Evolutionary conservation across 23 tunicate species (phyloP).

Genomic region (Oikopleura vanhoeffeni): DNA sequence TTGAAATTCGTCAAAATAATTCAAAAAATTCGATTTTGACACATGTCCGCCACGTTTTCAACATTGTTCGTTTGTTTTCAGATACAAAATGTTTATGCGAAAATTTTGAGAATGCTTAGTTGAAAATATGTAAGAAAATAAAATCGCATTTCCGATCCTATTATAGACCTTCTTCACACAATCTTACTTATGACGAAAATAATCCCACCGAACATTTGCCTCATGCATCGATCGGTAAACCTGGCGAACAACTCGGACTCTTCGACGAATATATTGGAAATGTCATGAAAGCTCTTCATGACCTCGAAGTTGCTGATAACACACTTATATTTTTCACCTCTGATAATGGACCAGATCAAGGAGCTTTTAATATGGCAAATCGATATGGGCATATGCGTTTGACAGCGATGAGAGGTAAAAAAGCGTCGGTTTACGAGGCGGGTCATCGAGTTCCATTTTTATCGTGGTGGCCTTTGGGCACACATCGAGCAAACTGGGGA

Average conservation of each 20-base stretch:
- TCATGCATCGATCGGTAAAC: neutral
- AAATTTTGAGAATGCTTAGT: no score
- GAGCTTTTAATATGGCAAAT: neutral
- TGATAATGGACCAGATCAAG: conserved; percentile 15
- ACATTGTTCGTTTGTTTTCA: no score
- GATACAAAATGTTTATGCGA: no score
- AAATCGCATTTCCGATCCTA: no score
- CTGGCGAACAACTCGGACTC: neutral
- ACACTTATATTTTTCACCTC: conserved; percentile 9
- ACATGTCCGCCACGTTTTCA: no score
- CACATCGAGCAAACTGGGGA: neutral
- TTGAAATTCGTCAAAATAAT: no score
- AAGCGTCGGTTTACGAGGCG: neutral
- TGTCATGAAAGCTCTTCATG: neutral
- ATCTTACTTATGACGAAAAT: conserved; percentile 1
- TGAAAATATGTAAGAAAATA: no score
- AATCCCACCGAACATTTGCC: neutral
- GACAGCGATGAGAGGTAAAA: neutral
- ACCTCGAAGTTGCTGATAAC: conserved; percentile 14
- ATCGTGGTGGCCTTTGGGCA: conserved; percentile 9
- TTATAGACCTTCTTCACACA: neutral
- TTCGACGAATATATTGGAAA: neutral
- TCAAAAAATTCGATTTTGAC: no score
- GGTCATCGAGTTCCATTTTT: conserved; percentile 9
- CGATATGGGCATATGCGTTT: conserved; percentile 2